Conservation (phyloP, 1,140 invertebrate genomes). For the Drosophila dunni region DNA sequence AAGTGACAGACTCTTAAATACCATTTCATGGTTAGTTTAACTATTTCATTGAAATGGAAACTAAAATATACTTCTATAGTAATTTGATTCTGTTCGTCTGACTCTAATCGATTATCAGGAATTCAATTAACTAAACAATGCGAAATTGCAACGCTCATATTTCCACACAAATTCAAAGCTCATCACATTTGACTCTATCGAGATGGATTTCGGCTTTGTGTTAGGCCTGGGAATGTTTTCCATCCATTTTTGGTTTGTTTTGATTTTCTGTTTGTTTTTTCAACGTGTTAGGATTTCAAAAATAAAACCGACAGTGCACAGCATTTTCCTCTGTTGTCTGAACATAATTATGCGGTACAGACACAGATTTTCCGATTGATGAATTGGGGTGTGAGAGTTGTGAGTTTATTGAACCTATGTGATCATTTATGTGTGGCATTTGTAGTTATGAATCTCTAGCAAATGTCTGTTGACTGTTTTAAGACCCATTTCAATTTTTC, state of each 20-base stretch:
- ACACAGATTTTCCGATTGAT: constrained; percentile 22
- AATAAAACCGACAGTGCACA: constrained; percentile 58
- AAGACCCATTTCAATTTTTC: constrained; percentile 56
- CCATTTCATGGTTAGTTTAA: neutral
- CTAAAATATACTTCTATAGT: neutral
- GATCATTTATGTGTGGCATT: neutral
- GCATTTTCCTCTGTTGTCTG: constrained; percentile 50
- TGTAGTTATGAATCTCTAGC: constrained; percentile 51
- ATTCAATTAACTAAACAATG: neutral
- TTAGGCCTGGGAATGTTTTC: constrained; percentile 6
- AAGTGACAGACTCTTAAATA: constrained; percentile 26
- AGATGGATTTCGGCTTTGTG: neutral
- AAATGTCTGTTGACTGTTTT: constrained; percentile 14
- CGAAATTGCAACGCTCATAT: neutral
- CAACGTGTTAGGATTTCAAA: constrained; percentile 49
- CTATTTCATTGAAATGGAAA: neutral
- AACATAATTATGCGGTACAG: constrained; percentile 73
- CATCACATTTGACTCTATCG: neutral
- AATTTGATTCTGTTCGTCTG: too few relatives aligned
- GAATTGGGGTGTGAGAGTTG: neutral
- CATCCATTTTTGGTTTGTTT: constrained; percentile 42
- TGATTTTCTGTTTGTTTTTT: constrained; percentile 42
- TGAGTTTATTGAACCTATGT: constrained; percentile 69
- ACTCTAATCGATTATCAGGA: neutral
- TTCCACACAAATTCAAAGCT: neutral